Percentiles rank a stretch among this genome's conserved stretches.
phyloP scores from a whole-genome alignment of 2,113 vertebrate species.

The Murina feae region DNA sequence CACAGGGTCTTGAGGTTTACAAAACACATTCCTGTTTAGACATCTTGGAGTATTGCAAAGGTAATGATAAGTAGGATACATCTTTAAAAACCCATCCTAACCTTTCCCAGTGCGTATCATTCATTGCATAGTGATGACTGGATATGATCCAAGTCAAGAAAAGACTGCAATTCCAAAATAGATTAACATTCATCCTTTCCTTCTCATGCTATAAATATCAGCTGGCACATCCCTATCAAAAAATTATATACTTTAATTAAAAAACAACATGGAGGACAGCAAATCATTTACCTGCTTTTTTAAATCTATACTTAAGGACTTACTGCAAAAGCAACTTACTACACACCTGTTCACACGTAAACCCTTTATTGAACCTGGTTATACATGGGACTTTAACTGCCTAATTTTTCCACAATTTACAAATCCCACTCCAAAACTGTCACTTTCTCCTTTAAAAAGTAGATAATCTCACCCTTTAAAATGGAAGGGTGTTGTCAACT shows the following conservation, averaged over 20 bases:
- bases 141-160: background rate
- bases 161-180: background rate
- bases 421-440: constrained; percentile 15
- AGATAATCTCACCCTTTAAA: background rate
- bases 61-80: background rate
- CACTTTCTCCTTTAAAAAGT: constrained; percentile 11
- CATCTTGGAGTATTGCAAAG: background rate
- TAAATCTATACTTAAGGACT: constrained; percentile 1
- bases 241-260: background rate
- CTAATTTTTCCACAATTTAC: constrained; percentile 5
- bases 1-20: background rate
- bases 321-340: constrained; percentile 39
- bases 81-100: background rate
- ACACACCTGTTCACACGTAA: constrained; percentile 11
- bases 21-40: constrained; percentile 25
- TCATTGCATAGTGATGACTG: background rate
- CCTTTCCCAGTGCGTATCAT: background rate
- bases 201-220: background rate
- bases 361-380: constrained; percentile 42
- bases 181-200: background rate
- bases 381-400: background rate
- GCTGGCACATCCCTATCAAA: background rate
- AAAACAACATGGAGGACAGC: background rate
- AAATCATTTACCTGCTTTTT: background rate
- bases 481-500: background rate